Conservation (phyloP, 2,888 invertebrate genomes). For the Bibio marci region DNA sequence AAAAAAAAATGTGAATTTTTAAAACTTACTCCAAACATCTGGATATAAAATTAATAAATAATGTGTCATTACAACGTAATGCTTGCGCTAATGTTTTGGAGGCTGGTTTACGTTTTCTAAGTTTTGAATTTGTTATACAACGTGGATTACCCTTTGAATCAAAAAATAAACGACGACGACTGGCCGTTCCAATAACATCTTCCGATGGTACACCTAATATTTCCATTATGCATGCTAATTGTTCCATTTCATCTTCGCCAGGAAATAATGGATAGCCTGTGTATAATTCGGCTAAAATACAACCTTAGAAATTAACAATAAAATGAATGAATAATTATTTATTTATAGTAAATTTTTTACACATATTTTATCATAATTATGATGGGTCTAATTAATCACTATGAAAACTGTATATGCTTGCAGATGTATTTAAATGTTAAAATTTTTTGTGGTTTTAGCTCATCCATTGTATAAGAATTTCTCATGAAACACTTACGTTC, state of each 20-base stretch:
- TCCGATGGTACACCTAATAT: conserved; percentile 80
- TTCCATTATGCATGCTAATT: conserved; percentile 95
- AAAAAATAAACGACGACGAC: conserved; percentile 71
- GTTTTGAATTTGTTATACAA: conserved; percentile 83
- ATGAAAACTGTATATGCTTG: too few relatives aligned
- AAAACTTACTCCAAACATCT: conserved; percentile 74
- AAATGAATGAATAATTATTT: too few relatives aligned
- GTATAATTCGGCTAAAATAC: conserved; percentile 88
- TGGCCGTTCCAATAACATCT: conserved; percentile 67
- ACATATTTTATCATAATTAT: too few relatives aligned
- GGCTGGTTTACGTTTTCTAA: conserved; percentile 75
- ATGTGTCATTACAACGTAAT: conserved; percentile 67
- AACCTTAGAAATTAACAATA: conserved; percentile 36
- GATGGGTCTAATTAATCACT: too few relatives aligned
- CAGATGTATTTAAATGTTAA: too few relatives aligned
- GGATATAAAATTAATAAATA: conserved; percentile 81
- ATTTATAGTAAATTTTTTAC: too few relatives aligned
- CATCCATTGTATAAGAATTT: too few relatives aligned
- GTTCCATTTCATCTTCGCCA: conserved; percentile 93
- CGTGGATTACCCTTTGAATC: conserved; percentile 80
- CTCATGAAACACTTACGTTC: too few relatives aligned
- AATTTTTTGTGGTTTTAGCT: too few relatives aligned
- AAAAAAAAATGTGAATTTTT: background rate
- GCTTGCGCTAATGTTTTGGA: conserved; percentile 67
- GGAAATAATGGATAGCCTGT: conserved; percentile 93